Percentiles rank a stretch among this genome's conserved stretches.
Conservation (phyloP, 2,797 vertebrate species). For the Phrynocephalus vlangalii region DNA sequence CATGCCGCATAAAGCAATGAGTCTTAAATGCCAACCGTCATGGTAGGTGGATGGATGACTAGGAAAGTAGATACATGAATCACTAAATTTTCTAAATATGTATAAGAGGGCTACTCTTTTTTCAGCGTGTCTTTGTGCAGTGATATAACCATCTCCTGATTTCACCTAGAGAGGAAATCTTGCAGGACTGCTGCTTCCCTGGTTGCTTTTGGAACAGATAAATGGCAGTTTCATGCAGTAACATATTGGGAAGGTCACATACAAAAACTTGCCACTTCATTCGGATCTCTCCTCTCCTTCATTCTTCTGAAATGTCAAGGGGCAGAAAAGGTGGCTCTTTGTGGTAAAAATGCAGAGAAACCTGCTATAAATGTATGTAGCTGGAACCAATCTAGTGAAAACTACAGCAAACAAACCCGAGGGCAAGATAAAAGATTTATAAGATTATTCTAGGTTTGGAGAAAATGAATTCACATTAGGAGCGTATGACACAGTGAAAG, state of each 20-base stretch:
- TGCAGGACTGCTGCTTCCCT: conserved; percentile 43
- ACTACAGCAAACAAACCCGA: background rate
- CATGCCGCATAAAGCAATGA: conserved; percentile 29
- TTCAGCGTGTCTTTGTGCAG: conserved; percentile 48
- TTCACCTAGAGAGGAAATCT: conserved; percentile 44
- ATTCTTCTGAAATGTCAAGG: background rate
- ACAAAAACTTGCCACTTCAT: background rate
- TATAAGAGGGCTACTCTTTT: conserved; percentile 45
- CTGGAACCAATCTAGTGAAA: background rate
- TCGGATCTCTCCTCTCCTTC: background rate
- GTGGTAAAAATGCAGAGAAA: background rate
- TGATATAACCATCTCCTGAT: conserved; percentile 42
- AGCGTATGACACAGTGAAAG: background rate
- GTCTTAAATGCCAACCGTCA: conserved; percentile 29
- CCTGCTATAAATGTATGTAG: background rate
- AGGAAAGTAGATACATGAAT: conserved; percentile 1
- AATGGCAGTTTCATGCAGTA: conserved; percentile 36
- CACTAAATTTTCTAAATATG: conserved; percentile 46
- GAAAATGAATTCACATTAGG: background rate
- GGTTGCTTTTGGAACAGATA: conserved; percentile 26
- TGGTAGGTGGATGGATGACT: background rate
- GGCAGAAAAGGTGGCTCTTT: background rate
- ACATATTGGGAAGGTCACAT: conserved; percentile 18
- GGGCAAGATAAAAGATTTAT: background rate
- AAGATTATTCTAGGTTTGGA: background rate